These are phyloP conservation scores for Tylochromis polylepis DNA, from an alignment of 2,113 vertebrate species.

Conservation along the genomic window DNA sequence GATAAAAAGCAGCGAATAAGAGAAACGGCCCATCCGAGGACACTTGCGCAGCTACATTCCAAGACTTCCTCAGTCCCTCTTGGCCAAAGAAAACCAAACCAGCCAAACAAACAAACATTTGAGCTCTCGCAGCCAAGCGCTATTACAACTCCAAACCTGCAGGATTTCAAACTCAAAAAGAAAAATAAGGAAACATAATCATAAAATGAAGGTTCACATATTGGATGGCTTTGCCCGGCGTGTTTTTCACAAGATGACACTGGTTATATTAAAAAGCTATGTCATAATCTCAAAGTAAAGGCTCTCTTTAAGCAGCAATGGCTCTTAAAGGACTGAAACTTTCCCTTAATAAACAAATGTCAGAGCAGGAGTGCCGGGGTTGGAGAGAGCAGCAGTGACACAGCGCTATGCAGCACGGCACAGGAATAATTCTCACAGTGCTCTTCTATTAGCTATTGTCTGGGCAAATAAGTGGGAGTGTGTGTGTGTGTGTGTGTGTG, in stretches of 20 bases:
- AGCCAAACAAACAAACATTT: constrained; percentile 41
- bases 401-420: constrained; percentile 36
- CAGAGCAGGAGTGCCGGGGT: constrained; percentile 13
- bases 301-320: constrained; percentile 33
- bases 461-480: constrained; percentile 47
- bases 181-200: neutral
- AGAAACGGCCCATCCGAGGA: constrained; percentile 55
- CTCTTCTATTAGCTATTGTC: constrained; percentile 52
- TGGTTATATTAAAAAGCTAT: constrained; percentile 62
- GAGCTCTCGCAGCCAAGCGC: constrained; percentile 34
- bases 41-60: constrained; percentile 47
- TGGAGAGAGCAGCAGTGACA: constrained; percentile 34
- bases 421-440: constrained; percentile 36
- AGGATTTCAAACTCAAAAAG: constrained; percentile 15
- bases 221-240: neutral
- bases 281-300: constrained; percentile 56
- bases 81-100: constrained; percentile 29
- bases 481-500: constrained; percentile 13
- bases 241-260: constrained; percentile 14
- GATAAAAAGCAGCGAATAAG: constrained; percentile 44
- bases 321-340: constrained; percentile 60
- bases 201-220: constrained; percentile 23
- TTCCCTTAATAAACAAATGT: constrained; percentile 45
- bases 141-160: constrained; percentile 42
- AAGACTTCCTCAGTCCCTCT: constrained; percentile 42